These are phyloP conservation scores for Hylyphantes graminicola DNA, from an alignment of 1,140 invertebrate species.

Conservation along the genomic window DNA sequence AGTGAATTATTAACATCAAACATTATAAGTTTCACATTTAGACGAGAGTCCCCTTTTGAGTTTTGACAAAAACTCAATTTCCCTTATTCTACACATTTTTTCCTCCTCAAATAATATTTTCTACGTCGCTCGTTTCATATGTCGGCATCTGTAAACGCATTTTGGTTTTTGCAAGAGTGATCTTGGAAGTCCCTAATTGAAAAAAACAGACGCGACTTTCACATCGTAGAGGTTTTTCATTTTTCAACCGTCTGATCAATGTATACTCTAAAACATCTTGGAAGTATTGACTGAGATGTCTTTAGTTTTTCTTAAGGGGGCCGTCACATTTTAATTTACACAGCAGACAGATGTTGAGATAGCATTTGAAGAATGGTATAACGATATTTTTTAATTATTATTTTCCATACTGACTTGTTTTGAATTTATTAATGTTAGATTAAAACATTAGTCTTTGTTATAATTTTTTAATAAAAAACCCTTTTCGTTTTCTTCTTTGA, in stretches of 20 bases:
- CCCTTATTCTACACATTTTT: slow-evolving; percentile 1
- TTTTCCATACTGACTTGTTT: too few species aligned
- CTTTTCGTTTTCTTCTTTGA: too few species aligned
- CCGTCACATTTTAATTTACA: slow-evolving; percentile 53
- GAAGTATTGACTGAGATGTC: slow-evolving; percentile 38
- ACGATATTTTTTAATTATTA: too few species aligned
- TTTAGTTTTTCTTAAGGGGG: not conserved
- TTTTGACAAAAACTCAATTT: slow-evolving; percentile 18
- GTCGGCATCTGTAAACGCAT: not conserved
- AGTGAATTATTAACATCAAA: too few species aligned
- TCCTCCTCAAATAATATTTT: slow-evolving; percentile 5
- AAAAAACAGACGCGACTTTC: slow-evolving; percentile 18
- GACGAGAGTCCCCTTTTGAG: not conserved
- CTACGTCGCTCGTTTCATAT: slow-evolving; percentile 10
- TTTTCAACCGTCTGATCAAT: slow-evolving; percentile 37
- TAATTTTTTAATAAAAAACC: too few species aligned
- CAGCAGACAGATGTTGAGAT: slow-evolving; percentile 10
- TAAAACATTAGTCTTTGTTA: too few species aligned
- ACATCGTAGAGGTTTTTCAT: slow-evolving; percentile 22
- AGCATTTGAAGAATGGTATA: too few species aligned
- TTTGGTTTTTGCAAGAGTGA: slow-evolving; percentile 19
- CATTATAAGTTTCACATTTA: not conserved
- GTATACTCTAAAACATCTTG: slow-evolving; percentile 36
- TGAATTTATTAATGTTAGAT: too few species aligned
- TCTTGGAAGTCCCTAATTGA: slow-evolving; percentile 32